Evolutionary conservation across 1,140 invertebrate genomes (phyloP).

Genomic region (Sitodiplosis mosellana): DNA sequence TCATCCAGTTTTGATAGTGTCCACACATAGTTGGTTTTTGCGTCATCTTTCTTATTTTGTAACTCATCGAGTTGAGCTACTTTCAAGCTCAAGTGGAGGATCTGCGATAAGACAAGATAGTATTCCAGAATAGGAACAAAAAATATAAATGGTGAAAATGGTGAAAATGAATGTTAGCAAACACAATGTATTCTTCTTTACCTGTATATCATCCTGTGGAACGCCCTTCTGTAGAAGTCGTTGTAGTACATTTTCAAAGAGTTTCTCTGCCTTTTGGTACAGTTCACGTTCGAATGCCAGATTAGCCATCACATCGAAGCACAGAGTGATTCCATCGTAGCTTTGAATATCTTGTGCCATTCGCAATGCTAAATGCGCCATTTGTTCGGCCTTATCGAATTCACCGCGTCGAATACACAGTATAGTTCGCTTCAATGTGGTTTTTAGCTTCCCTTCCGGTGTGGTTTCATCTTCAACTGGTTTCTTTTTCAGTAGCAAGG

Average conservation of each 20-base stretch:
- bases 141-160: neutral
- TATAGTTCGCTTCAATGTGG: conserved; percentile 53
- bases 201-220: conserved; percentile 50
- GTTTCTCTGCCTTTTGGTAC: conserved; percentile 60
- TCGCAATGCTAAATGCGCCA: conserved; percentile 63
- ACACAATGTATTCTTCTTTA: no score
- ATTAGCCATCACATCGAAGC: conserved; percentile 83
- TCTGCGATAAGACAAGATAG: conserved; percentile 5
- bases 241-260: conserved; percentile 68
- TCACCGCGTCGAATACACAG: conserved; percentile 53
- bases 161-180: conserved; percentile 10
- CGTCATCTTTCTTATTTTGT: conserved; percentile 38
- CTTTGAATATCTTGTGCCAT: conserved; percentile 63
- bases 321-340: conserved; percentile 58
- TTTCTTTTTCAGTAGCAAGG: no score
- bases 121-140: no score
- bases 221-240: conserved; percentile 48
- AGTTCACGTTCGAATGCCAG: conserved; percentile 59
- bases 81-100: conserved; percentile 37
- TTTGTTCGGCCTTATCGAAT: conserved; percentile 61
- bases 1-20: conserved; percentile 45
- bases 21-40: conserved; percentile 50
- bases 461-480: conserved; percentile 21
- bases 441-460: conserved; percentile 46
- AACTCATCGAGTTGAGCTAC: conserved; percentile 42